Evolutionary conservation across 2,113 vertebrate species (phyloP), one percentile per base, ranked within the genome.

Genomic region (Haliaeetus leucogaster): DNA sequence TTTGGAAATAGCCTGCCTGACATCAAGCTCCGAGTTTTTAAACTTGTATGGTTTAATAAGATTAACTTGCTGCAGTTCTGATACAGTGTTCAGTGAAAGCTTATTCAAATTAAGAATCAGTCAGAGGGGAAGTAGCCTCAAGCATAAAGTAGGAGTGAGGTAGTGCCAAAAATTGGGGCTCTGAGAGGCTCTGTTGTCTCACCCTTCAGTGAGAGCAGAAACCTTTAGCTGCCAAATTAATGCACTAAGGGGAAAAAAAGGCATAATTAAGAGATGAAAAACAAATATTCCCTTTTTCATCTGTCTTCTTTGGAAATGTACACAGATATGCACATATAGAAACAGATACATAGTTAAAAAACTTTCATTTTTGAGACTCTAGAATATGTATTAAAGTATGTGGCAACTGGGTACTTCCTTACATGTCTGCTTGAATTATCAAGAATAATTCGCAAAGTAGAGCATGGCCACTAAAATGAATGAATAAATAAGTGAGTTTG

Each of bases 401-500:
- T 45, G 27, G 81, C 38, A 80, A 68, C 30, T 43, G 72, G 19
- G 38, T 74, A 40, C 22, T 82, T 48, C 48, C 26, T 82, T 58
- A 30, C 15, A 8, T 4, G 19, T 61, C 90, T 82, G 16, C n/a
- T 40, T 87, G 93, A 96, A 92, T 97, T 98, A 94, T 89, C 52
- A 77, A 76, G 34, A 76, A 27, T 82, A 92, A 82, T 91, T 94
- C 59, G 78, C 91, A 88, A 89, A 95, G 67, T 91, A 67, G 71
- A 88, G 40, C 83, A 42, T 61, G 77, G 76, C 65, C 62, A 77
- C 88, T 90, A 40, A 86, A 86, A 86, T 89, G 68, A 91, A 92
- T 78, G 96, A 97, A 65, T 97, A 95, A 98, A 87, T 95, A 68
- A 79, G 77, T 78, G 42, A 82, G 9, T 74, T 92, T 91, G 89